Evolutionary conservation across 2,888 invertebrate genomes (phyloP).

Genomic region (Exocentrus adspersus): DNA sequence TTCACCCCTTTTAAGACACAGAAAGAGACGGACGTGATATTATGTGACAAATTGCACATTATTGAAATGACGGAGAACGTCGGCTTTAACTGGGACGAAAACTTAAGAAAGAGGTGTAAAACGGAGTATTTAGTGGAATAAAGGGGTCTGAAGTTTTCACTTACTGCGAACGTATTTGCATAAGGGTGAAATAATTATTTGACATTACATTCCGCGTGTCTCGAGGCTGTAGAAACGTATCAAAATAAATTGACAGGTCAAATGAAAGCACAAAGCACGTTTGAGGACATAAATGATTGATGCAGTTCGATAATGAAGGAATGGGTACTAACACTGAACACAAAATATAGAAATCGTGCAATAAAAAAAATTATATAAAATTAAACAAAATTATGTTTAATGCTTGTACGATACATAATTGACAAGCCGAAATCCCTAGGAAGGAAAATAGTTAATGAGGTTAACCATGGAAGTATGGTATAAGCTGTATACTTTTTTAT

Average conservation of each 20-base stretch:
- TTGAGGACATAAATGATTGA: no score
- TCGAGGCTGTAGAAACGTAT: neutral
- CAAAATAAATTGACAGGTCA: neutral
- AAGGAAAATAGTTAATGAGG: no score
- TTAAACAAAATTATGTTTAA: no score
- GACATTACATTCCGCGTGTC: slow-evolving; percentile 27
- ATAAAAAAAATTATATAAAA: no score
- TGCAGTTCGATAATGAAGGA: no score
- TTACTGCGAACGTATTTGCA: slow-evolving; percentile 41
- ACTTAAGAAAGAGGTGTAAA: slow-evolving; percentile 57
- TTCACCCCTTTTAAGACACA: slow-evolving; percentile 35
- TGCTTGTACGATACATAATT: no score
- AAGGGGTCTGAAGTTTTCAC: slow-evolving; percentile 55
- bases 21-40: slow-evolving; percentile 52
- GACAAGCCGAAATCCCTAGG: no score
- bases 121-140: slow-evolving; percentile 59
- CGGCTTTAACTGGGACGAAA: slow-evolving; percentile 44
- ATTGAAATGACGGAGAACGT: slow-evolving; percentile 58
- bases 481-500: no score
- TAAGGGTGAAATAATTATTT: slow-evolving; percentile 41
- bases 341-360: no score
- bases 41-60: slow-evolving; percentile 63
- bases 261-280: neutral
- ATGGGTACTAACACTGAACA: no score
- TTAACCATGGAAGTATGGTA: no score